phyloP scores from a whole-genome alignment of 2,888 invertebrate species.

The Mechanitis messenoides region DNA sequence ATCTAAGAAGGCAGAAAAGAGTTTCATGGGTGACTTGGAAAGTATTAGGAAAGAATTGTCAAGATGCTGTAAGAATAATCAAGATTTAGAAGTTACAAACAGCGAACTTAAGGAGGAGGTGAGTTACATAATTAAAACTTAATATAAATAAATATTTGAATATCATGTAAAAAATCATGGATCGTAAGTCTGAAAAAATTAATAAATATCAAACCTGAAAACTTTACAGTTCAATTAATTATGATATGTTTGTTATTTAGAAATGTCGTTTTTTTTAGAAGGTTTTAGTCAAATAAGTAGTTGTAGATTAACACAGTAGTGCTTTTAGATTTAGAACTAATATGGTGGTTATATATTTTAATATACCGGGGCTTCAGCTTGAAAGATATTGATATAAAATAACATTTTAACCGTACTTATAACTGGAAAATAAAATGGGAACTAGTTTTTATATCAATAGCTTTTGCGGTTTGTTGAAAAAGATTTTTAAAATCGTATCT shows the following conservation, averaged over 20 bases:
- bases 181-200: too few species aligned
- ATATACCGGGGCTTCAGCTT: conserved; percentile 7
- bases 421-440: neutral
- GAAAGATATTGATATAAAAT: conserved; percentile 20
- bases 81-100: conserved; percentile 81
- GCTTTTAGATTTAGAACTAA: conserved; percentile 21
- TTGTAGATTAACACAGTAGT: conserved; percentile 11
- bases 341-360: conserved; percentile 9
- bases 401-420: conserved; percentile 1
- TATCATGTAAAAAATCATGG: too few species aligned
- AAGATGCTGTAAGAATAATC: conserved; percentile 73
- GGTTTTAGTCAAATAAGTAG: neutral
- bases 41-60: conserved; percentile 70
- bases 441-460: conserved; percentile 36
- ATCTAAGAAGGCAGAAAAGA: conserved; percentile 64
- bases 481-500: conserved; percentile 37
- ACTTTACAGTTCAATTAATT: too few species aligned
- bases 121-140: conserved; percentile 28
- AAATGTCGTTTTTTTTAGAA: neutral
- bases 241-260: neutral
- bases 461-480: conserved; percentile 33
- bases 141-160: too few species aligned
- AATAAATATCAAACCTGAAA: too few species aligned
- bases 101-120: conserved; percentile 83
- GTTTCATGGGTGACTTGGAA: conserved; percentile 68